A percentile compares a stretch with the other conserved stretches of the same genome.
These are phyloP conservation scores for Ornithorhynchus anatinus DNA, from an alignment of 2,113 vertebrate species.

Conservation along the genomic window DNA sequence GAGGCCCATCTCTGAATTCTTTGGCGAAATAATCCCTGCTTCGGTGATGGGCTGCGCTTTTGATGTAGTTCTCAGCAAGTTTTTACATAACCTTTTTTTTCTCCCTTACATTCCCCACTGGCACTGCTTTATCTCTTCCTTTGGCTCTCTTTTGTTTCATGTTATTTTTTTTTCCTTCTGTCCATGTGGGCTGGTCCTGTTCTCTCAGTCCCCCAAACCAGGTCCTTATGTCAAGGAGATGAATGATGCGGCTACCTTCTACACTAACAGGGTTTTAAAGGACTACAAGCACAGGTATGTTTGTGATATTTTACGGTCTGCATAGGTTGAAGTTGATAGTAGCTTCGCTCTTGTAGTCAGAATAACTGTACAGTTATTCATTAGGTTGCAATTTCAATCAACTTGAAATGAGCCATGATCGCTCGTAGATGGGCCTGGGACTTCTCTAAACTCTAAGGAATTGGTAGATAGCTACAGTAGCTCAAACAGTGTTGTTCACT, in stretches of 20 bases:
- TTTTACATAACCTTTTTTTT: neutral
- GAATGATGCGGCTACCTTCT: constrained; percentile 97
- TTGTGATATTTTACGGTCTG: constrained; percentile 19
- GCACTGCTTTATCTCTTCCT: constrained; percentile 51
- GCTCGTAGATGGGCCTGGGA: too few relatives aligned
- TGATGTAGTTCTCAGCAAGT: neutral
- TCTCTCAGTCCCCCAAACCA: constrained; percentile 88
- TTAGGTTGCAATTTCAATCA: too few relatives aligned
- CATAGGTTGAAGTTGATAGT: neutral
- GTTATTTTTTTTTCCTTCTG: constrained; percentile 53
- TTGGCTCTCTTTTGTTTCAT: constrained; percentile 48
- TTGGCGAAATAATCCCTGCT: neutral
- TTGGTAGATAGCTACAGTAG: constrained; percentile 8
- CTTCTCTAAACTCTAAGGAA: neutral
- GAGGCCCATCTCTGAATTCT: constrained; percentile 34
- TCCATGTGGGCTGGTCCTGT: constrained; percentile 63
- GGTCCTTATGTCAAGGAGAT: constrained; percentile 98
- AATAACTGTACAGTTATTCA: too few relatives aligned
- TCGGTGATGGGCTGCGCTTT: too few relatives aligned
- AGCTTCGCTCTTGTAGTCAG: too few relatives aligned
- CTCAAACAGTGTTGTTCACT: neutral
- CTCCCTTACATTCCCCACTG: neutral
- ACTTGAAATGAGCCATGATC: too few relatives aligned
- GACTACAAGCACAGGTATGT: constrained; percentile 95
- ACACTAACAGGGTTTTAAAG: constrained; percentile 98